These are phyloP conservation scores for Fragum sueziense DNA, from an alignment of 2,888 invertebrate species.

Conservation along the genomic window DNA sequence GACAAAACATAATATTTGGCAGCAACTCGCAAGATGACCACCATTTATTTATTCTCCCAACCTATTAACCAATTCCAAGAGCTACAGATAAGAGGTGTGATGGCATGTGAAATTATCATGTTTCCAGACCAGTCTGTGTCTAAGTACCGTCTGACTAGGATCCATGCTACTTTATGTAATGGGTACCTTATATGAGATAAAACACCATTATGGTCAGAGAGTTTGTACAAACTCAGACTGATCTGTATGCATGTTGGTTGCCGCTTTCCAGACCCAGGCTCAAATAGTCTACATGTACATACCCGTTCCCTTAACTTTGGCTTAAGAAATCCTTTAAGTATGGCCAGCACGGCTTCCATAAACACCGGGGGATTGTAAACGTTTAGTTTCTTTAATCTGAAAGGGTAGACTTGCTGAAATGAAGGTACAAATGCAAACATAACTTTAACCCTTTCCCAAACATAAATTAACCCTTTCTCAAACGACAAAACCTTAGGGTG, in stretches of 20 bases:
- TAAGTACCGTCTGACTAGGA: too few species aligned
- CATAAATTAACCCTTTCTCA: not conserved
- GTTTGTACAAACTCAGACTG: not conserved
- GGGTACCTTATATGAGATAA: not conserved
- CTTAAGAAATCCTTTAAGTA: constrained; percentile 32
- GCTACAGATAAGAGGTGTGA: too few species aligned
- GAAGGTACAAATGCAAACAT: not conserved
- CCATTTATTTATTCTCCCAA: too few species aligned
- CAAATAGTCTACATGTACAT: not conserved
- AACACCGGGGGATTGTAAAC: constrained; percentile 40
- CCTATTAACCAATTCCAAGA: too few species aligned
- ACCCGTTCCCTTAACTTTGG: constrained; percentile 36
- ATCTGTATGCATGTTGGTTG: not conserved
- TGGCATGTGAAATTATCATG: too few species aligned
- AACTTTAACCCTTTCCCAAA: not conserved
- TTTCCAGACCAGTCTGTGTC: too few species aligned
- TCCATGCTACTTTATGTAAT: not conserved
- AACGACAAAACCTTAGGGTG: too few species aligned
- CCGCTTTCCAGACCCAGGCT: not conserved
- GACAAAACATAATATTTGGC: too few species aligned
- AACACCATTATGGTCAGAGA: not conserved
- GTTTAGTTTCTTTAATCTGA: constrained; percentile 39
- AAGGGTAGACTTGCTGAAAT: constrained; percentile 20
- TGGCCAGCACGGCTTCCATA: constrained; percentile 44
- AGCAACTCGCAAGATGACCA: too few species aligned